These are phyloP conservation scores for Aegotheles bennettii DNA, from an alignment of 2,113 vertebrate species.

Conservation along the genomic window DNA sequence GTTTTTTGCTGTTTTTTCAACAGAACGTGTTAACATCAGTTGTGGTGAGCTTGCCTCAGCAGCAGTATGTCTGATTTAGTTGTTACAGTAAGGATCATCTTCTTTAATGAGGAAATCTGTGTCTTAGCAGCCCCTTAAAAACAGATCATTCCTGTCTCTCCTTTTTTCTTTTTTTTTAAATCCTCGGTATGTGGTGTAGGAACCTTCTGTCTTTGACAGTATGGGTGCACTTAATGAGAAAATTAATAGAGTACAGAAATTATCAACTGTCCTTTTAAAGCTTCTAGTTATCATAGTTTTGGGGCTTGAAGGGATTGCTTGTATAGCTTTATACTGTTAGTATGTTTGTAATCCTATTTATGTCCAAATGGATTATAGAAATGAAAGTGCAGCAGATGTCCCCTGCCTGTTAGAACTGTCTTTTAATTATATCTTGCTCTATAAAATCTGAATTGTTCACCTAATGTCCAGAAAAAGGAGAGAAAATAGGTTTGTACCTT, in stretches of 20 bases:
- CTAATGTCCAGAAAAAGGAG: neutral
- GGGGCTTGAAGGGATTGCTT: neutral
- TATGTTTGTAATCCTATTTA: conserved; percentile 55
- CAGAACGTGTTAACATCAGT: neutral
- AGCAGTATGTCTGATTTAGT: neutral
- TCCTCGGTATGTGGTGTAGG: neutral
- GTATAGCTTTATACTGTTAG: conserved; percentile 21
- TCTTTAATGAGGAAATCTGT: conserved; percentile 44
- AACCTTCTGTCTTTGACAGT: neutral
- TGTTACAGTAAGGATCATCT: conserved; percentile 19
- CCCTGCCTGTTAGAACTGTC: neutral
- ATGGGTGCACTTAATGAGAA: neutral
- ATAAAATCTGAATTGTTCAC: neutral
- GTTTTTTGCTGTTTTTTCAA: neutral
- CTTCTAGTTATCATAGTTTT: neutral
- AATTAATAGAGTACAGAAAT: neutral
- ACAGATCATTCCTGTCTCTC: neutral
- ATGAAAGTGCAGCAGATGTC: conserved; percentile 50
- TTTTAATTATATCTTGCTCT: neutral
- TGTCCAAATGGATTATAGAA: conserved; percentile 45
- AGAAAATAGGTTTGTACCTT: neutral
- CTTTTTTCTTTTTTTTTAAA: neutral
- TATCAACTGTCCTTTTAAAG: neutral
- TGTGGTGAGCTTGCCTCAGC: neutral
- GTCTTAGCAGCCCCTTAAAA: conserved; percentile 10